Evolutionary conservation across 1,140 invertebrate genomes (phyloP).

Genomic region (Teleogryllus occipitalis): DNA sequence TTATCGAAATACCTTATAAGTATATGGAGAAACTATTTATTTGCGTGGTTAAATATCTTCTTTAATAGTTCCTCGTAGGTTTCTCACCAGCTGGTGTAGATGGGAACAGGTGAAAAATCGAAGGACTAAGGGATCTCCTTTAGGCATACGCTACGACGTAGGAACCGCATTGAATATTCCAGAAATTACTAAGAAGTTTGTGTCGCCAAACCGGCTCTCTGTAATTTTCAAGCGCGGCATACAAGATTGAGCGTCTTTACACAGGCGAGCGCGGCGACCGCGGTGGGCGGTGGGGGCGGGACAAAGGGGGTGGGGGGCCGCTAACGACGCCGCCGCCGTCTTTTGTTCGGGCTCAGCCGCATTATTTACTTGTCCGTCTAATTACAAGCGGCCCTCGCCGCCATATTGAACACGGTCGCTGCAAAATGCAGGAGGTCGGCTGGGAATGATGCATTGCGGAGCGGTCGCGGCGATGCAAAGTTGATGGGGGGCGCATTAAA

Average conservation of each 20-base stretch:
- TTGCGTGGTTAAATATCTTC: too few species aligned
- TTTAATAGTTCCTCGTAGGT: too few species aligned
- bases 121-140: not conserved
- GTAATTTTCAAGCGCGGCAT: not conserved
- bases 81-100: too few species aligned
- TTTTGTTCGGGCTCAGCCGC: not conserved
- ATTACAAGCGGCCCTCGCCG: not conserved
- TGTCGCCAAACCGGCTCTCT: not conserved
- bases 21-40: too few species aligned
- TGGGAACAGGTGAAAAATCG: too few species aligned
- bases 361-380: conserved; percentile 1
- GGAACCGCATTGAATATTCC: not conserved
- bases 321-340: not conserved
- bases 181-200: not conserved
- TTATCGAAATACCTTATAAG: too few species aligned
- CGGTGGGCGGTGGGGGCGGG: not conserved
- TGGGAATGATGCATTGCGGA: not conserved
- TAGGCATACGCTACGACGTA: not conserved
- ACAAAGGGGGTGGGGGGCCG: not conserved
- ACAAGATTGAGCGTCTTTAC: not conserved
- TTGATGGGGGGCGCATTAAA: not conserved
- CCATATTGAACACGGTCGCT: not conserved
- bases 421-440: not conserved
- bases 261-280: not conserved
- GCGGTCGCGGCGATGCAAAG: not conserved